These are phyloP conservation scores for Astatotilapia flaviijosephi DNA, from an alignment of 2,113 vertebrate genomes.

Conservation along the genomic window DNA sequence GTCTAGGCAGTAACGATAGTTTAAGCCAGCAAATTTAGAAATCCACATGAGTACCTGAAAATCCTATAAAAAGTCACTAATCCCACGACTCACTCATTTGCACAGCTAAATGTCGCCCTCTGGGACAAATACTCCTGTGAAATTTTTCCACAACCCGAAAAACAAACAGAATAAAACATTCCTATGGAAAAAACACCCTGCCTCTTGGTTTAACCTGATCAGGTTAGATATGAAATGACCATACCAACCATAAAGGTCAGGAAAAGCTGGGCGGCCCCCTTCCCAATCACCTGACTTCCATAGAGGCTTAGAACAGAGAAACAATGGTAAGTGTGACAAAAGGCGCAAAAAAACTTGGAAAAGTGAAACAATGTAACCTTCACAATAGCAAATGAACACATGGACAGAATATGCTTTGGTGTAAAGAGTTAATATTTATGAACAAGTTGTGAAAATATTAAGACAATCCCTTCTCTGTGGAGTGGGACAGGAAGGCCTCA, in stretches of 20 bases:
- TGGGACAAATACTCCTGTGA: not conserved
- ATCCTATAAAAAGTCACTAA: not conserved
- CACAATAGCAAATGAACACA: fast-evolving
- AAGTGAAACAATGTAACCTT: not conserved
- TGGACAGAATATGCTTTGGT: not conserved
- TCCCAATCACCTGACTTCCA: not conserved
- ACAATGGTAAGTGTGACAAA: not conserved
- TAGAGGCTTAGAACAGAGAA: not conserved
- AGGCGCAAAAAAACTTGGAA: not conserved
- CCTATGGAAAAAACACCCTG: not conserved
- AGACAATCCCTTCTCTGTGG: not conserved
- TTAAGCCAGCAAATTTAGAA: not conserved
- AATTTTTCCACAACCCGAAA: not conserved
- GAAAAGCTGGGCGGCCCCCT: not conserved
- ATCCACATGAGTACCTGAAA: not conserved
- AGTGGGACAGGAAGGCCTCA: not conserved
- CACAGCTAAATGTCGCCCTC: not conserved
- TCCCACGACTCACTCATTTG: not conserved
- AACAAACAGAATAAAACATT: not conserved
- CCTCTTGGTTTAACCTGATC: not conserved
- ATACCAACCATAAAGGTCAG: not conserved
- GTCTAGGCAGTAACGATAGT: not conserved
- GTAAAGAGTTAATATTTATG: not conserved
- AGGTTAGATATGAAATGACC: not conserved
- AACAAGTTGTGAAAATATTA: not conserved